Percentiles rank a stretch among this genome's conserved stretches.
phyloP scores from a whole-genome alignment of 2,888 invertebrate species.

The Meiosimyza platycephala region DNA sequence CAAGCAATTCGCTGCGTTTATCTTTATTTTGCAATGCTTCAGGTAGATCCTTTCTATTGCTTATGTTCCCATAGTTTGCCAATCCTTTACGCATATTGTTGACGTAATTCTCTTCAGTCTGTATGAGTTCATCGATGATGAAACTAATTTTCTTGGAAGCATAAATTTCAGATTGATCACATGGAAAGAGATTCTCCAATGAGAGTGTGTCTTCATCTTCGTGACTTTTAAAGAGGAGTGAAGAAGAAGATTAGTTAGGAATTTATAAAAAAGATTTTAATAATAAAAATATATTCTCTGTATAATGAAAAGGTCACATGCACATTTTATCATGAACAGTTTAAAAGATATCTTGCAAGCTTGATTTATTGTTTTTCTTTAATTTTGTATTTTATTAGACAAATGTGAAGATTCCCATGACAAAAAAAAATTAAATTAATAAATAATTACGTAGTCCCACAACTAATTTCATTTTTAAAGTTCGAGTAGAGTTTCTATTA shows the following conservation, averaged over 20 bases:
- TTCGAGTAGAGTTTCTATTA: no score
- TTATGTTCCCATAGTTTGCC: conserved; percentile 58
- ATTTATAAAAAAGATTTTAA: background rate
- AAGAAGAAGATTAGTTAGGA: background rate
- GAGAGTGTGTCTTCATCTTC: conserved; percentile 64
- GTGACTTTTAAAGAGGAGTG: conserved; percentile 49
- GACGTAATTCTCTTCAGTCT: conserved; percentile 65
- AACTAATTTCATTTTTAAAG: no score
- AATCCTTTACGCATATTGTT: conserved; percentile 62
- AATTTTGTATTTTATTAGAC: no score
- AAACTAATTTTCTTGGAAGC: conserved; percentile 64
- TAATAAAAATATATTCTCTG: background rate
- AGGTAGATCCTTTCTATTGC: conserved; percentile 55
- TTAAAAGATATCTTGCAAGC: no score
- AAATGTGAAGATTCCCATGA: no score
- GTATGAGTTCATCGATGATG: conserved; percentile 66
- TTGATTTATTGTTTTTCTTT: no score
- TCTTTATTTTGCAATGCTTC: conserved; percentile 54
- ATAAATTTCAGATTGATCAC: conserved; percentile 64
- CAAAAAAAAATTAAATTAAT: no score
- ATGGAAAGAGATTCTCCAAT: conserved; percentile 63
- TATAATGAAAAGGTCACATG: no score
- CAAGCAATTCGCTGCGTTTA: conserved; percentile 74
- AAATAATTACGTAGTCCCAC: no score
- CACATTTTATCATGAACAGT: no score